phyloP scores from a whole-genome alignment of 2,797 vertebrate species.

The Sebastes hubbsi region DNA sequence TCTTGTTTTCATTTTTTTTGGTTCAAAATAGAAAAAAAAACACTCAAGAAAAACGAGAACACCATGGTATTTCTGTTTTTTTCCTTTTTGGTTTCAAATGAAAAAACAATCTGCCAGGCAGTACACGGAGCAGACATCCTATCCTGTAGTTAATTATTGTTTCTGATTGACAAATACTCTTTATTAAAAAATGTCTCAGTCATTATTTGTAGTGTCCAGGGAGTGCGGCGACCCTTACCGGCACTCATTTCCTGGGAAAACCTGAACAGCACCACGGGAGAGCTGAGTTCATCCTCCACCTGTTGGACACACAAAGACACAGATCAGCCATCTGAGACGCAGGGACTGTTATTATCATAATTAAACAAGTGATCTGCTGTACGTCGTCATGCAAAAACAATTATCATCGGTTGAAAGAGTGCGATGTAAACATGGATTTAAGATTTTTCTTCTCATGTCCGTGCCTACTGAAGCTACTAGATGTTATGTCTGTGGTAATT shows the following conservation, averaged over 20 bases:
- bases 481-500: background rate
- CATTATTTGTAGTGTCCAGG: background rate
- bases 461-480: background rate
- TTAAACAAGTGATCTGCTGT: background rate
- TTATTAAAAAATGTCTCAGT: background rate
- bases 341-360: background rate
- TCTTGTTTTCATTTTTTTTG: too few species aligned
- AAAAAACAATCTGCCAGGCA: too few species aligned
- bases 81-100: too few species aligned
- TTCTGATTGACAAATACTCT: background rate
- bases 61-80: too few species aligned
- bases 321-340: background rate
- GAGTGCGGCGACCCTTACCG: slow-evolving; percentile 72
- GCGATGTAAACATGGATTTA: slow-evolving; percentile 2
- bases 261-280: slow-evolving; percentile 93
- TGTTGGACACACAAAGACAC: slow-evolving; percentile 70
- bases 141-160: background rate
- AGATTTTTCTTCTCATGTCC: background rate
- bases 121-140: background rate
- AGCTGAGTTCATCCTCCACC: slow-evolving; percentile 93
- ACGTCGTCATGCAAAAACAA: slow-evolving; percentile 36
- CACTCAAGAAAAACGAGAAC: too few species aligned
- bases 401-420: background rate
- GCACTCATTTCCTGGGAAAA: slow-evolving; percentile 83
- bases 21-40: too few species aligned